Base-by-base conservation (phyloP, 2,888 invertebrate genomes). In the Drosophila paramelanica region DNA sequence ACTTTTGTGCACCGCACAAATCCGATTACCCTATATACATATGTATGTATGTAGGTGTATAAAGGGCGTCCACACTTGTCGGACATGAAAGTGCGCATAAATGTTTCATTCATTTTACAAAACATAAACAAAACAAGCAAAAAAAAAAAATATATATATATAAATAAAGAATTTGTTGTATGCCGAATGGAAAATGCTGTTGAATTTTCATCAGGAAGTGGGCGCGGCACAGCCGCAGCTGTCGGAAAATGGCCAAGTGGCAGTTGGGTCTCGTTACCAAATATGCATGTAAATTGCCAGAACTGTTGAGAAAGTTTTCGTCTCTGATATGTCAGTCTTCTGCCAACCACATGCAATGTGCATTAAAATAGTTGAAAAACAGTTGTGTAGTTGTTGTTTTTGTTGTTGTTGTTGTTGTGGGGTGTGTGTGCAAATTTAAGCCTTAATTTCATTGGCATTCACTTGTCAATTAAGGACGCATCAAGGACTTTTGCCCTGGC, bases 391-490 rank as follows among this genome's bases (percentile, higher is more conserved):
- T 27, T 36, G 25, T 23, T 41, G 20, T 13, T 46, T 39, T 27
- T 38, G n/a, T 17, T 39, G 33, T 20, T 43, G 13, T 13, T 56
- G 52, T n/a, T 17, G 27, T 25, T 57, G 20, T 27, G 14, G n/a
- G 10, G 52, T 10, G 14, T 56, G 39, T 75, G 43, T 50, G 50
- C 10, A 25, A 53, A 60, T 53, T 75, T 64, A 52, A 71, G 71
- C 78, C 77, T 70, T 76, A 84, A 83, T 81, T 81, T 70, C 65
- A 70, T 77, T 76, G 59, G 53, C 72, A 72, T 81, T 84, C 81
- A 53, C 73, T 73, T 81, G 88, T 83, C 88, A 83, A 83, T 83
- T 83, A 88, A 72, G 73, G 20, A 58, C 60, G 47, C 71, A 59
- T 75, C 73, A 83, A 82, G 84, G 84, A 73, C 81, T 31, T 41